Conservation (phyloP, 2,888 invertebrate genomes). For the Hermodice carunculata region DNA sequence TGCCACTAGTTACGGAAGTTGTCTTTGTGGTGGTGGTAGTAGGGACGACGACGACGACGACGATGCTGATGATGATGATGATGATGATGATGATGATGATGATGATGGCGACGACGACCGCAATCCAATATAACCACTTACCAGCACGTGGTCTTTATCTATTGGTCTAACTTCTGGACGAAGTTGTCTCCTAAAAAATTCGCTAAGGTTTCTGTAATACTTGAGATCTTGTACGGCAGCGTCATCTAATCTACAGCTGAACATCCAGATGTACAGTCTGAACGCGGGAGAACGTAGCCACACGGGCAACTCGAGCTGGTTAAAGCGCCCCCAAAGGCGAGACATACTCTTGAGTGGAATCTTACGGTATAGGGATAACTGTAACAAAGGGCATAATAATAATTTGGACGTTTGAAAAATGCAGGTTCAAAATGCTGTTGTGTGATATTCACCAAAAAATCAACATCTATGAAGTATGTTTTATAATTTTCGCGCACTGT, state of each 20-base stretch:
- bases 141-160: slow-evolving; percentile 77
- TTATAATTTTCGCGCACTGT: too few relatives aligned
- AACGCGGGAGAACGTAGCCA: slow-evolving; percentile 79
- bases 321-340: slow-evolving; percentile 89
- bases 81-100: too few relatives aligned
- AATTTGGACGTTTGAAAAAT: too few relatives aligned
- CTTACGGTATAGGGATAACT: slow-evolving; percentile 57
- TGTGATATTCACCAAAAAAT: too few relatives aligned
- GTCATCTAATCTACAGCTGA: slow-evolving; percentile 88
- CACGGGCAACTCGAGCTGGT: slow-evolving; percentile 80
- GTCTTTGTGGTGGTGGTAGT: too few relatives aligned
- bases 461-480: too few relatives aligned
- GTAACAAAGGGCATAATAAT: not conserved
- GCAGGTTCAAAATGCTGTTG: too few relatives aligned
- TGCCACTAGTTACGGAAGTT: too few relatives aligned
- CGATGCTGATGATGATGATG: too few relatives aligned
- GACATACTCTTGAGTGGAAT: slow-evolving; percentile 89
- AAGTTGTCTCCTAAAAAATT: slow-evolving; percentile 88
- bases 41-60: too few relatives aligned
- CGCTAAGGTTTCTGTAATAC: slow-evolving; percentile 84
- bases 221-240: slow-evolving; percentile 82
- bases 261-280: slow-evolving; percentile 77
- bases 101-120: too few relatives aligned
- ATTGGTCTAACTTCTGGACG: slow-evolving; percentile 83
- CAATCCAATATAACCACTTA: slow-evolving; percentile 69